Evolutionary conservation across 2,113 vertebrate genomes (phyloP), one percentile per base, ranked within the genome.

Genomic region (Oryzias curvinotus): DNA sequence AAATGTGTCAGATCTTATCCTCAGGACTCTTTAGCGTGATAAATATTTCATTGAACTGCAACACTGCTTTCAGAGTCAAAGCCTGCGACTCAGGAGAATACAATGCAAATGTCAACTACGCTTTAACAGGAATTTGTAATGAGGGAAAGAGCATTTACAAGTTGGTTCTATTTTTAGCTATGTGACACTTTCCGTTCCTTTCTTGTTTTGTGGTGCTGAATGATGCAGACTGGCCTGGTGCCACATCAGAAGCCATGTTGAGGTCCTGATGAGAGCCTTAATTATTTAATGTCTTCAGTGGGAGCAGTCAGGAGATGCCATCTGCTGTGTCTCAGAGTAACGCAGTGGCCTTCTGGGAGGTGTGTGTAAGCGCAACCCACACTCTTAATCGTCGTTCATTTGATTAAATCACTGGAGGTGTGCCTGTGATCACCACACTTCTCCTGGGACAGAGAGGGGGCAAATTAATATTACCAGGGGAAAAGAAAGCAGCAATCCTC

Each of bases 201-300:
- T 52, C 41, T 66, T 56, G 19, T 58, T 69, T 43, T 41, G 62
- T 4, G 14, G 62, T 81, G 84, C 78, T 82, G 87, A 89, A 73
- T 52, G 75, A 70, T 60, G 66, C 74, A 57, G 68, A 59, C 74
- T 90, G 90, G 87, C 87, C 19, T 7, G 8, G 60, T 69, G 89
- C 87, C 90, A 91, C 77, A 75, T 85, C 78, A 82, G 68, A 86
- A 89, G 86, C 80, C 85, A 69, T 65, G 82, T 79, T 84, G 78
- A 85, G 86, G 81, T 89, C 88, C 90, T 90, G 89, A 91, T 91
- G 89, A 89, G 82, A 86, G 84, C 80, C 86, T 90, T 90, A 89
- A 91, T 92, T 89, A 91, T 92, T 92, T 91, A 92, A 93, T 91
- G 75, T 75, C 75, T 83, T 82, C 89, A 80, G 85, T 78, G 88